Base-by-base conservation (phyloP, 2,888 invertebrate species). In the Eupsilia transversa region DNA sequence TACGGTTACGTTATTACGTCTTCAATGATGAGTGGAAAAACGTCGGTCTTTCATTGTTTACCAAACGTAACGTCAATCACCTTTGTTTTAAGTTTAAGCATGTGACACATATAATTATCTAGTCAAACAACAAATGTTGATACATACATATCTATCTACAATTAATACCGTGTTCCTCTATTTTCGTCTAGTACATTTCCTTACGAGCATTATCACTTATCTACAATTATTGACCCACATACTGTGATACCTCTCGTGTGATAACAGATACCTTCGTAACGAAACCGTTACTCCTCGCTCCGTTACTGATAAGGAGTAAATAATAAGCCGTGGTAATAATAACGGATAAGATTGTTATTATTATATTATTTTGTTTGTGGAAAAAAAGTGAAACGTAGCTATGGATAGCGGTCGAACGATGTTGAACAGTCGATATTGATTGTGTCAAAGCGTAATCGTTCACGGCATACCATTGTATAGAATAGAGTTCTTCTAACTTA, bases 191-290 rank as follows among this genome's bases (percentile, higher is more conserved):
- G 77, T 83, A 83, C 41, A 80, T 80, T 80, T 84, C 82, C 80
- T 77, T 69, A 30, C 41, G 17, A n/a, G 3, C 59, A 63, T 7
- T 80, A 80, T 64, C 82, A 65, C 7, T 41, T 38, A 77, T 82
- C 67, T 73, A 35, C 49, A 49, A 65, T 20, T 65, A n/a, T 70
- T 83, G 84, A 81, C 83, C 84, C n/a, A 83, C 78, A 72, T 83
- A 35, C 10, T 30, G 7, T 73, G 74, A 70, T 72, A 80, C 57
- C 20, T 63, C 82, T 82, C 73, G 64, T 65, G 12, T 70, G 81
- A 83, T 83, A 83, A 74, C 64, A 43, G 63, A 61, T 65, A 63
- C 67, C 79, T 66, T 80, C 59, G 43, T 85, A 70, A 84, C 76
- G 79, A 63, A 76, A 71, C 67, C 84, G 83, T 84, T 82, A 84